phyloP scores from a whole-genome alignment of 2,113 vertebrate genomes.

The Amphiprion ocellaris region DNA sequence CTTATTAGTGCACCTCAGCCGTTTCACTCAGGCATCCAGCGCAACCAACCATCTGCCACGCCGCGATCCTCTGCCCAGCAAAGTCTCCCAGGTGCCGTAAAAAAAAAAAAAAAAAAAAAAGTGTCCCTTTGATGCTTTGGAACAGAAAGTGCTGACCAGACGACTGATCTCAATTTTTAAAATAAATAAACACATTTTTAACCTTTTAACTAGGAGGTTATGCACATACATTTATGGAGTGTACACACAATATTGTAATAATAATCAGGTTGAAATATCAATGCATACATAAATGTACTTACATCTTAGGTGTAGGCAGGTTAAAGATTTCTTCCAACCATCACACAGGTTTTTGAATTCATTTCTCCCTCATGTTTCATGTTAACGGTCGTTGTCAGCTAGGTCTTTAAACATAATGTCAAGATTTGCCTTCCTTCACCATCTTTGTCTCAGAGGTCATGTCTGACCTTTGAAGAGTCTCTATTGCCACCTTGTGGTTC shows the following conservation, averaged over 20 bases:
- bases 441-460: slow-evolving; percentile 30
- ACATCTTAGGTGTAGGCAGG: neutral
- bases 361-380: neutral
- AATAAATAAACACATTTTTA: slow-evolving; percentile 8
- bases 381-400: neutral
- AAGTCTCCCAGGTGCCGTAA: slow-evolving; percentile 88
- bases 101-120: slow-evolving; percentile 61
- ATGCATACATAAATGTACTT: neutral
- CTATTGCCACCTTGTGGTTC: slow-evolving; percentile 80
- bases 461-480: slow-evolving; percentile 47
- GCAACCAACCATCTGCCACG: slow-evolving; percentile 96
- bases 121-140: slow-evolving; percentile 53
- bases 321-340: slow-evolving; percentile 3
- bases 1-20: slow-evolving; percentile 91
- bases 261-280: neutral
- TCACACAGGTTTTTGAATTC: neutral
- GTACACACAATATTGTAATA: neutral
- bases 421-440: slow-evolving; percentile 8
- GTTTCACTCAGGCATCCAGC: slow-evolving; percentile 96
- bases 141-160: slow-evolving; percentile 71
- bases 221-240: slow-evolving; percentile 2
- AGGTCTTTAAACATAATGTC: neutral
- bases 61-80: slow-evolving; percentile 87
- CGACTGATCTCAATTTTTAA: slow-evolving; percentile 39
- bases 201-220: slow-evolving; percentile 16